Base-by-base conservation (phyloP, 2,113 vertebrate species). In the Porphyrio hochstetteri region DNA sequence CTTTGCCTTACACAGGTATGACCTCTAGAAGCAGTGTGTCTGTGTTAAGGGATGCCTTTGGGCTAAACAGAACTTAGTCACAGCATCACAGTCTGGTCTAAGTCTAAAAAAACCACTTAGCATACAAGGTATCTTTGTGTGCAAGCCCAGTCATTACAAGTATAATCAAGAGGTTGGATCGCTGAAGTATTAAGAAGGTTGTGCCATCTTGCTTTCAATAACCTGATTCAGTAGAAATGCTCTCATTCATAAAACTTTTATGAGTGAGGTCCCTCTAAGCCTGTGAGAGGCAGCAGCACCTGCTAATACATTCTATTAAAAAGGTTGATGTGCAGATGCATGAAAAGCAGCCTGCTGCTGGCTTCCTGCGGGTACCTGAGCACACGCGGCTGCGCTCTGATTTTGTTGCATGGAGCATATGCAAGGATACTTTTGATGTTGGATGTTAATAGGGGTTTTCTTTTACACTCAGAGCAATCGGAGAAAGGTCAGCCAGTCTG, bases 331-430 rank as follows among this genome's bases (percentile, higher is more conserved):
- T 63, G 31, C 31, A 63, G 38, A 10, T 7, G 10, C 28, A 55
- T 53, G 53, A 29, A 29, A 17, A 55, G 28, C 38, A 52, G 36
- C 25, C 27, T 33, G 17, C 61, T 29, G 8, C 46, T 48, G 36
- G 19, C n/a, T 65, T 59, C 50, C 70, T 69, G 46, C 24, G 5
- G 36, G 28, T n/a, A 36, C 17, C 19, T 23, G 42, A 57, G 19
- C 12, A 13, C 0, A 0, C 9, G 17, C 56, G 50, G 25, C 35
- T 25, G 7, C 1, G 1, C 15, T 60, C 63, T 31, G 38, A 18
- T 61, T 52, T 71, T 72, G 31, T 63, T 16, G 11, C 29, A 15
- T 11, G n/a, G 20, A 76, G 52, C 10, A 21, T n/a, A 16, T 17
- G 40, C 31, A 52, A 35, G 53, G 28, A 46, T 16, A 8, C 10